A percentile compares a stretch with the other conserved stretches of the same genome.
phyloP scores from a whole-genome alignment of 2,113 vertebrate genomes.

The Menidia beryllina region DNA sequence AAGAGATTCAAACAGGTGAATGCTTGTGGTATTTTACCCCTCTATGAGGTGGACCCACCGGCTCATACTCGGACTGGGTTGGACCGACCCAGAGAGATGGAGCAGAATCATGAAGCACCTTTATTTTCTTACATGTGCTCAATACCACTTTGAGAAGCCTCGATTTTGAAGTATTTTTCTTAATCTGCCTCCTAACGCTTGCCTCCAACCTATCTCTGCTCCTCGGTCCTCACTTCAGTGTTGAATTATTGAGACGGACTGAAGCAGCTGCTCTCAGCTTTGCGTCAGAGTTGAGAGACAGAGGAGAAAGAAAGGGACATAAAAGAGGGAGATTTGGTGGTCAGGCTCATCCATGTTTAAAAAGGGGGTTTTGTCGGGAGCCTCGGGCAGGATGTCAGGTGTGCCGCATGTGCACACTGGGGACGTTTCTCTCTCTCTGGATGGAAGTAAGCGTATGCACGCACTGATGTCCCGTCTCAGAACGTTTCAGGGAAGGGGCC shows the following conservation, averaged over 20 bases:
- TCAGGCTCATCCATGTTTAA: slow-evolving; percentile 82
- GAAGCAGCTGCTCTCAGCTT: slow-evolving; percentile 73
- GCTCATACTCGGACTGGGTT: slow-evolving; percentile 10
- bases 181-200: slow-evolving; percentile 40
- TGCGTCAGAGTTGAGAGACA: slow-evolving; percentile 56
- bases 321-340: slow-evolving; percentile 50
- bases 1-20: slow-evolving; percentile 1
- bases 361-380: slow-evolving; percentile 75
- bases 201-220: slow-evolving; percentile 38
- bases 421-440: slow-evolving; percentile 51
- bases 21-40: slow-evolving; percentile 4
- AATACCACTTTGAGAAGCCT: neutral
- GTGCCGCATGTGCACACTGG: slow-evolving; percentile 50
- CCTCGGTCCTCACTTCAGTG: slow-evolving; percentile 52
- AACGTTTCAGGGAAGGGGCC: neutral
- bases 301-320: slow-evolving; percentile 34
- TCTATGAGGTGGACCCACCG: slow-evolving; percentile 11
- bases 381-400: slow-evolving; percentile 78
- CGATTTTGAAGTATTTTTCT: neutral
- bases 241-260: slow-evolving; percentile 82
- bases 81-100: slow-evolving; percentile 34
- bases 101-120: slow-evolving; percentile 24
- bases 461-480: slow-evolving; percentile 22
- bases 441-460: slow-evolving; percentile 31
- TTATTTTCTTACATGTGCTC: neutral